Evolutionary conservation across 2,113 vertebrate species (phyloP), one percentile per base, ranked within the genome.

Genomic region (Grammomys surdaster): DNA sequence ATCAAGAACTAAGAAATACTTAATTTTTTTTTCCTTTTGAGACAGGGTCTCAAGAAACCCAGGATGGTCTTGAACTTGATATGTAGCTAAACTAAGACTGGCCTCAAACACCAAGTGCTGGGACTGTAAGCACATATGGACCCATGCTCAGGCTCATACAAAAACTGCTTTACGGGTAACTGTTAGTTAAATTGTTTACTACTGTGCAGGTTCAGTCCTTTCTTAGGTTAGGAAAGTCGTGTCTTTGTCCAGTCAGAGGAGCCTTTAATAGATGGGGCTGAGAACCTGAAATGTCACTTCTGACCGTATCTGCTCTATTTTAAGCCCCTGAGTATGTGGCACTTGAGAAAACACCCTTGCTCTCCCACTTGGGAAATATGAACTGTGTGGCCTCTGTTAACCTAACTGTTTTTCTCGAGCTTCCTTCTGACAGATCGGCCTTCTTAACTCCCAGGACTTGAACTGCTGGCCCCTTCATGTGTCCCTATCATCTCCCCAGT

Each of bases 1-100:
- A 72, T 6, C 36, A 89, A 93, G 43, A 93, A 91, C 33, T 76
- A 91, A 91, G 75, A 90, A 89, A 72, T 58, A 75, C 0, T 65
- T n/a, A 46, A 63, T 46, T 17, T 31, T 58, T 60, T 43, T 28
- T 48, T 46, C 22, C 33, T 48, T 46, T 22, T 51, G 67, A 70
- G 46, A 70, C 85, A 70, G 65, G 11, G 33, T 56, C 46, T 54
- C 67, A 72, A 1, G 31, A 11, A 87, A 46, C 65, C 13, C 48
- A 70, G 40, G 46, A 51, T 54, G 33, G 65, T 46, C 85, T 54
- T 36, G 20, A 36, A 70, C 46, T 51, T 69, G 63, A 2, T n/a
- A 22, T 54, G 31, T 40, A 56, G 33, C 67, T 72, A 22, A 88
- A 33, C 86, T 72, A 22, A 88, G 33, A 33, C 31, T 87, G 46